These are phyloP conservation scores for Laothoe populi DNA, from an alignment of 2,888 invertebrate species.

Conservation along the genomic window DNA sequence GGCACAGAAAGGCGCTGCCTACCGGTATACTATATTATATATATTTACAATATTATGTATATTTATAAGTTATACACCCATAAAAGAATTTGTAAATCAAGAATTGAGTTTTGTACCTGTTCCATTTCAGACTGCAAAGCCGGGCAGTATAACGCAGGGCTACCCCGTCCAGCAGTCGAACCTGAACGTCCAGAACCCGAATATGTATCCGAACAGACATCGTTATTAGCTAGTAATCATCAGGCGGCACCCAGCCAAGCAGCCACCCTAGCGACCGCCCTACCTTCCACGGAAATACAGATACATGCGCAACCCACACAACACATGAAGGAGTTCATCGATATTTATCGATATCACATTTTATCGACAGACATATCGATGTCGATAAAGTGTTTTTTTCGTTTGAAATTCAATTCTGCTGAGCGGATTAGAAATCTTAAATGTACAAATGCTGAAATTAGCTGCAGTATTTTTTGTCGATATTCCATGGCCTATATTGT, in stretches of 20 bases:
- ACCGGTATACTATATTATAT: too few species aligned
- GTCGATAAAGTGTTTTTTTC: neutral
- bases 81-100: too few species aligned
- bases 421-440: neutral
- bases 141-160: constrained; percentile 93
- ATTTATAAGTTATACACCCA: too few species aligned
- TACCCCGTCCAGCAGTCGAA: constrained; percentile 91
- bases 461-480: neutral
- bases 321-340: constrained; percentile 19
- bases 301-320: constrained; percentile 15
- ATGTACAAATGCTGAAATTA: neutral
- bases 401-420: neutral
- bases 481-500: constrained; percentile 5
- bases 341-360: constrained; percentile 5
- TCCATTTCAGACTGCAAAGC: constrained; percentile 87
- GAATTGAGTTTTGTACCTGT: constrained; percentile 34
- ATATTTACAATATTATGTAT: too few species aligned
- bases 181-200: constrained; percentile 74
- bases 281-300: constrained; percentile 12
- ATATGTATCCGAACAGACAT: constrained; percentile 74
- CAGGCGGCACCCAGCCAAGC: constrained; percentile 42
- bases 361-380: constrained; percentile 1
- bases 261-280: constrained; percentile 25
- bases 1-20: too few species aligned
- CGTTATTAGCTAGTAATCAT: constrained; percentile 71